Conservation (phyloP, 2,113 vertebrate species). For the Natator depressus region DNA sequence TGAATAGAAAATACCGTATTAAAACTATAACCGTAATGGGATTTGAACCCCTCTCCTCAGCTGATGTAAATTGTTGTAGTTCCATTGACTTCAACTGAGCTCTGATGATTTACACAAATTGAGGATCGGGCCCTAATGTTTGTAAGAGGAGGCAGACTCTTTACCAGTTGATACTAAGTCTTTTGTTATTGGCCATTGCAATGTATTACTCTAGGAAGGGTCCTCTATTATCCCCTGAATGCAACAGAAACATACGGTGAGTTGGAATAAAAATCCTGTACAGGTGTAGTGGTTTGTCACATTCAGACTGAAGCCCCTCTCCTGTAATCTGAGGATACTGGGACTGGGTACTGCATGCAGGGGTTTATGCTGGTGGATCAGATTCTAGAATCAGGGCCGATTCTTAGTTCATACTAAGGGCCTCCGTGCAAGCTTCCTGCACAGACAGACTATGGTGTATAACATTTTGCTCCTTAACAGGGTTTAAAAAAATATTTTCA, state of each 20-base stretch:
- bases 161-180: neutral
- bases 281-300: neutral
- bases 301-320: neutral
- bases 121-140: neutral
- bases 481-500: fast-evolving
- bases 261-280: neutral
- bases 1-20: neutral
- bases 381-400: neutral
- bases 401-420: neutral
- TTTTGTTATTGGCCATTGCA: fast-evolving
- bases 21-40: neutral
- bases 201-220: neutral
- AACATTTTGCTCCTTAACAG: neutral
- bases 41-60: neutral
- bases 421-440: neutral
- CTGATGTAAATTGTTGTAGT: neutral
- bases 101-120: neutral
- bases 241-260: neutral
- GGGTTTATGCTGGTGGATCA: neutral
- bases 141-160: neutral
- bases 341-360: neutral
- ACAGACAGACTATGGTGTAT: neutral
- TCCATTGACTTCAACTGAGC: neutral
- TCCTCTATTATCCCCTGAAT: neutral
- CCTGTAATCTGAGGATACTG: neutral